Base-by-base conservation (phyloP, 2,888 invertebrate species). In the Trissolcus brochymenae region DNA sequence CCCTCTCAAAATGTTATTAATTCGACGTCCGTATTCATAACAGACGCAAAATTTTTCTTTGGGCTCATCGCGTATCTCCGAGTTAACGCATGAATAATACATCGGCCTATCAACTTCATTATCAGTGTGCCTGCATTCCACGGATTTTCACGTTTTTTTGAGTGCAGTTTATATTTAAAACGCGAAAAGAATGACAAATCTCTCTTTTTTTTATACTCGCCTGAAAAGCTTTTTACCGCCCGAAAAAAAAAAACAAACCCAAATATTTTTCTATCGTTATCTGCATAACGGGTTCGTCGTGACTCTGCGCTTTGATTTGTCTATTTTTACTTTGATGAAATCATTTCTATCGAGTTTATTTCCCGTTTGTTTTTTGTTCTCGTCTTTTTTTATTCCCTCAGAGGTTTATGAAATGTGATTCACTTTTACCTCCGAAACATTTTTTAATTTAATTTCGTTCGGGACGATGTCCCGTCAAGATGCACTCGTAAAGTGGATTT, bases 71-170 rank as follows among this genome's bases (percentile, higher is more conserved):
- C 64, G 71, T 51, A 46, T 49, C 53, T 64, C 64, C 13, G 57
- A 56, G 53, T 64, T 71, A 46, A 57, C 57, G 66, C 67, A 68
- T 68, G 74, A 61, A 74, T 74, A 74, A 68, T 74, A 55, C 55
- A 74, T 67, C 56, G 43, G 61, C 25, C 61, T 66, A 60, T 61
- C 73, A 64, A 25, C 50, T 61, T 74, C 74, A 74, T 74, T 74
- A 74, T 67, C 67, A 67, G 57, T 57, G 35, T 35, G 62, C 67
- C 51, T 56, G 67, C 74, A 67, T 74, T 67, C 62, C 61, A 55
- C 14, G 54, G 43, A 50, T 50, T 71, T 70, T 70, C 55, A 49
- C 29, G 17, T 55, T 55, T 70, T n/a, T 70, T 70, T 21, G 46
- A 60, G 21, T 49, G 46, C 55, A 61, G 60, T 54, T 53, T 68